Evolutionary conservation across 1,140 invertebrate genomes (phyloP).

Genomic region (Pentalonia nigronervosa): DNA sequence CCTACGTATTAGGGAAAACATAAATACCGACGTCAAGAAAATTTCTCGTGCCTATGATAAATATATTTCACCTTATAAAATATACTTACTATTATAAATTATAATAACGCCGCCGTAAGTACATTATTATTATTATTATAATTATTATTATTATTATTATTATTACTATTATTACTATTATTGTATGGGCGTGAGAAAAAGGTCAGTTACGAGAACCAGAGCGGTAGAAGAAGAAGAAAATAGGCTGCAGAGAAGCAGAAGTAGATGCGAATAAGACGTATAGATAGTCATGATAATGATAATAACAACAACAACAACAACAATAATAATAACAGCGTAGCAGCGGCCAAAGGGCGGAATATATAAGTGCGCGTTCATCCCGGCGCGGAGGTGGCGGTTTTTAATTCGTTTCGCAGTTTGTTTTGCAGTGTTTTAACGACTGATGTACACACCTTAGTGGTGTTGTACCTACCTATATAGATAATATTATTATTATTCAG

Average conservation of each 20-base stretch:
- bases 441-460: too few species aligned
- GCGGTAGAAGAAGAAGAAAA: neutral
- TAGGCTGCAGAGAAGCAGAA: neutral
- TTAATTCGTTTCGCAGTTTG: conserved; percentile 30
- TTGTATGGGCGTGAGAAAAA: neutral
- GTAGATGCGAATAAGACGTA: neutral
- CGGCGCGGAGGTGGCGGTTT: neutral
- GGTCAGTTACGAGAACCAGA: neutral
- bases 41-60: neutral
- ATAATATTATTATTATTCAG: neutral
- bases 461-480: neutral
- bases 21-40: neutral
- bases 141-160: neutral
- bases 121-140: neutral
- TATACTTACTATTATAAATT: neutral
- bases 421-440: conserved; percentile 36
- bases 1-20: neutral
- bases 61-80: neutral
- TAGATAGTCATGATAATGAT: neutral
- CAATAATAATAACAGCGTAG: neutral
- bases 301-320: neutral
- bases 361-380: neutral
- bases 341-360: neutral
- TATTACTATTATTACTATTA: neutral
- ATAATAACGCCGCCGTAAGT: neutral